phyloP scores from a whole-genome alignment of 2,888 invertebrate genomes.

The Polyommatus icarus region DNA sequence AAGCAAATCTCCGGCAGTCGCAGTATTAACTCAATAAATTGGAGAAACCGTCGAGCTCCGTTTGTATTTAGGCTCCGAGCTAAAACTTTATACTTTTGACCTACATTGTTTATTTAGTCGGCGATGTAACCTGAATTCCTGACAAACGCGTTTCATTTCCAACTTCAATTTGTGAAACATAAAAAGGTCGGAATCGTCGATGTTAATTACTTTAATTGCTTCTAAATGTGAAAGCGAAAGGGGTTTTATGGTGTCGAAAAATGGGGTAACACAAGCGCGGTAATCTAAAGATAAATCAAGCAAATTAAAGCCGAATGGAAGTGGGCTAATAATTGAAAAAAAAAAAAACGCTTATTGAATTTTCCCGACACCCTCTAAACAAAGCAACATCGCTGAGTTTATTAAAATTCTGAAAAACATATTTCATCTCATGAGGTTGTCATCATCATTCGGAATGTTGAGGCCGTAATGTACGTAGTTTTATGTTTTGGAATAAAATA shows the following conservation, averaged over 20 bases:
- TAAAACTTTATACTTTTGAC: slow-evolving; percentile 23
- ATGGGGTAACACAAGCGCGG: neutral
- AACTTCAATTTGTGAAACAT: slow-evolving; percentile 24
- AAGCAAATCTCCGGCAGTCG: slow-evolving; percentile 5
- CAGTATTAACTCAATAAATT: slow-evolving; percentile 21
- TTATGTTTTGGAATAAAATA: no score
- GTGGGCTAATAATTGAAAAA: neutral
- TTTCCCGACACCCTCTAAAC: neutral
- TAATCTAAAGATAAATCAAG: slow-evolving; percentile 3
- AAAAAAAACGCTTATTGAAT: neutral
- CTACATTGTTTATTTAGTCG: slow-evolving; percentile 9
- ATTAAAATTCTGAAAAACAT: neutral
- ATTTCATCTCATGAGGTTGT: neutral
- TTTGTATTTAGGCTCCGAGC: slow-evolving; percentile 1
- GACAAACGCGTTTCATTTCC: slow-evolving; percentile 19
- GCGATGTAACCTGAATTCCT: slow-evolving; percentile 9
- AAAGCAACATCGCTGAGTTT: neutral
- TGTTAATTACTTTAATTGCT: slow-evolving; percentile 18
- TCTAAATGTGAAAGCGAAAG: neutral
- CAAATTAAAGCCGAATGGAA: neutral
- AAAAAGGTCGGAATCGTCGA: neutral
- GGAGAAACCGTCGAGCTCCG: neutral
- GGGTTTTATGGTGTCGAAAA: slow-evolving; percentile 23
- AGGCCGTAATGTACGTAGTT: no score
- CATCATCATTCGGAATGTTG: neutral